Conservation (phyloP, 64 coral and sea anemone species). For the Montipora cactus region DNA sequence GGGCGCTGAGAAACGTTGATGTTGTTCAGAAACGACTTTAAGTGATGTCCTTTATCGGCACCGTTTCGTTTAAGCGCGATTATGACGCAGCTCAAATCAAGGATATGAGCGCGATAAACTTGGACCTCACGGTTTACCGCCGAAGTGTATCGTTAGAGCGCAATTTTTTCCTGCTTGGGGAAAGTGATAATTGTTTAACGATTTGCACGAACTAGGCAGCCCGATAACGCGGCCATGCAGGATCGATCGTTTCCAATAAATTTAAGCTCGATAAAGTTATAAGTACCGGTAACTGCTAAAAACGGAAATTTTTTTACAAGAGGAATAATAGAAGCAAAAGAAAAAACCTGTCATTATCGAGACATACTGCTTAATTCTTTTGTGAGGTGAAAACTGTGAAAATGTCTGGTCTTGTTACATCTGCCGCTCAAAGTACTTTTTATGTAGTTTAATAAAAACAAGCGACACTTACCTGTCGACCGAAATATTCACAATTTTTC, state of each 20-base stretch:
- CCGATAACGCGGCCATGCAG: no score
- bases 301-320: not conserved
- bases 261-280: not conserved
- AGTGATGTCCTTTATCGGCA: not conserved
- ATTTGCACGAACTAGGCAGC: not conserved
- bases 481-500: slow-evolving; percentile 64
- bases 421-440: not conserved
- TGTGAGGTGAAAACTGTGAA: slow-evolving; percentile 9
- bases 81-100: no score
- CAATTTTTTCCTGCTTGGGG: not conserved
- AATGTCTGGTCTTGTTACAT: not conserved
- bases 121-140: no score
- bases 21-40: not conserved
- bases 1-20: not conserved
- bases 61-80: no score
- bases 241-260: not conserved
- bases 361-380: not conserved
- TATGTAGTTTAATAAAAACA: not conserved
- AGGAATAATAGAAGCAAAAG: not conserved
- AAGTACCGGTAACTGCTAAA: not conserved
- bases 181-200: not conserved
- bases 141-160: not conserved
- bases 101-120: no score
- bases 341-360: not conserved
- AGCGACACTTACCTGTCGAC: slow-evolving; percentile 68